Evolutionary conservation across 2,797 vertebrate species (phyloP), one percentile per base, ranked within the genome.

Genomic region (Lithobates sylvaticus): DNA sequence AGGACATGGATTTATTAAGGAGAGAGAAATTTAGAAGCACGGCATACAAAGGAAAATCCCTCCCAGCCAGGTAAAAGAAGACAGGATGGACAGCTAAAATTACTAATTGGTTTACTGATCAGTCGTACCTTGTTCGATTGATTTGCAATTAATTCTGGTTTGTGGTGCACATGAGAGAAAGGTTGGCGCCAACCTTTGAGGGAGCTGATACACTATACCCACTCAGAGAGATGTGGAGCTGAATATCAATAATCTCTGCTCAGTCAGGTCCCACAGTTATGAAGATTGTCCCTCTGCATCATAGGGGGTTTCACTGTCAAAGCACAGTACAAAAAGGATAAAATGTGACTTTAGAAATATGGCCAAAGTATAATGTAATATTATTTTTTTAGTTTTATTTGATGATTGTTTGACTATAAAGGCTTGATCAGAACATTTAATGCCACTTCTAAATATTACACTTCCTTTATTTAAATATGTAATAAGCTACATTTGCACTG

Each of bases 71-170:
- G 93, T 96, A 96, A 96, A 93, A 91, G 93, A 95, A 96, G 94
- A 94, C 95, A 94, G 94, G 93, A 94, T 93, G 94, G 96, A 95
- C 94, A 96, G 95, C 96, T 99, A 98, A 97, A 97, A 97, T 99
- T 98, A 98, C 97, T 98, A 98, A 98, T 97, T 98, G 96, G 96
- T 97, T 99, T 98, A 98, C 96, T 97, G 97, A 99, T 98, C 97
- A 97, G 97, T 98, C 97, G 97, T 98, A 98, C 97, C 97, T 98
- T 98, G 97, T 97, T 98, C 95, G 96, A 99, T 99, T 99, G 97
- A 99, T 99, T 99, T 99, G 97, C 97, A 98, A 97, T 99, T 98
- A 98, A 98, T 98, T 99, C 97, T 98, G 96, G 96, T 98, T 97
- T 98, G 97, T 94, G 97, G 97, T 96, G 92, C 89, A 90, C 90